These are phyloP conservation scores for Ursus arctos DNA, from an alignment of 2,113 vertebrate genomes.

Conservation along the genomic window DNA sequence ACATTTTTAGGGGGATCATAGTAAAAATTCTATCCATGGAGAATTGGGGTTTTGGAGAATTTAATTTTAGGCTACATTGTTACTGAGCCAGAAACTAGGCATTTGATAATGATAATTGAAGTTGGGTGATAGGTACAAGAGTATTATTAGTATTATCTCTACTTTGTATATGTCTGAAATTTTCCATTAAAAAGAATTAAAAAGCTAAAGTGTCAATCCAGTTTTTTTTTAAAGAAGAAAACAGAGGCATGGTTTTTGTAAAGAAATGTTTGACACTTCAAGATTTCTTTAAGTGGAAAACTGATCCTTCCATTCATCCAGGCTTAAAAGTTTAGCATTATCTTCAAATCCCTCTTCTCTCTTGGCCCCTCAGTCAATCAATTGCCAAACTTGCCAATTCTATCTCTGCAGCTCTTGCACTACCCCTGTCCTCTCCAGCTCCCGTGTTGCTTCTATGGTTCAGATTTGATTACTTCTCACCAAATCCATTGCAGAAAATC, in stretches of 20 bases:
- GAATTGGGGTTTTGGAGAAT: neutral
- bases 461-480: neutral
- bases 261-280: conserved; percentile 2
- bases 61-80: neutral
- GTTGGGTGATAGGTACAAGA: neutral
- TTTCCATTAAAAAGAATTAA: neutral
- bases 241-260: neutral
- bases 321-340: conserved; percentile 28
- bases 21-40: neutral
- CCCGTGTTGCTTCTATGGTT: neutral
- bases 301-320: conserved; percentile 24
- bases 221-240: neutral
- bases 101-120: conserved; percentile 30
- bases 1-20: neutral
- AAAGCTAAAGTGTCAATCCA: neutral
- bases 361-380: neutral
- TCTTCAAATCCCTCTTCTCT: neutral
- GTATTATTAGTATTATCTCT: neutral
- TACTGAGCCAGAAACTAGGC: neutral
- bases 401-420: neutral
- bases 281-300: conserved; percentile 4
- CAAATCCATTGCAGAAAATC: neutral
- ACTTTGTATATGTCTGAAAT: neutral
- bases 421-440: rapidly evolving
- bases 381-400: neutral